These are phyloP conservation scores for Craterocephalus amniculus DNA, from an alignment of 2,797 vertebrate genomes.

Conservation along the genomic window DNA sequence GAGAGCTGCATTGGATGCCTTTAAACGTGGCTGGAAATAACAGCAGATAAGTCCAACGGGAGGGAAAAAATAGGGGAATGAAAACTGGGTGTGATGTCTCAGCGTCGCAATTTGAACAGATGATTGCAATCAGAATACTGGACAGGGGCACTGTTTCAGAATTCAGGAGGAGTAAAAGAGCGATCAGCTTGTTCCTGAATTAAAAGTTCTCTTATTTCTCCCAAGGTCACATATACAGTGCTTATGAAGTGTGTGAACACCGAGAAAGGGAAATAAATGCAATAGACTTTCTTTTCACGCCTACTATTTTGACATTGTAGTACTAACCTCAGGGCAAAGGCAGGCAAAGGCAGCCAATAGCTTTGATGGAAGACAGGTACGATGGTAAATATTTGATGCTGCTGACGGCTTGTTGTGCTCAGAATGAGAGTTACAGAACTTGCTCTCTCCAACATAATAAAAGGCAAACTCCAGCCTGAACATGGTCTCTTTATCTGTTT, in stretches of 20 bases:
- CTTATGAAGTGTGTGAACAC: constrained; percentile 34
- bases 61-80: neutral
- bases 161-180: constrained; percentile 38
- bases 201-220: constrained; percentile 38
- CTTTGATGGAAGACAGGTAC: constrained; percentile 86
- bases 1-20: neutral
- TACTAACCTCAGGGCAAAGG: constrained; percentile 69
- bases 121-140: constrained; percentile 54
- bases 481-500: constrained; percentile 28
- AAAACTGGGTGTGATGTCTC: constrained; percentile 37
- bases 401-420: constrained; percentile 71
- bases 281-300: constrained; percentile 60
- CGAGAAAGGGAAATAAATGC: constrained; percentile 51
- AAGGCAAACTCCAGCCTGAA: constrained; percentile 21
- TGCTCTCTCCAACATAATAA: constrained; percentile 47
- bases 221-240: constrained; percentile 56
- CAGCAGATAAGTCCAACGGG: constrained; percentile 38
- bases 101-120: constrained; percentile 24
- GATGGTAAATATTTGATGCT: constrained; percentile 87
- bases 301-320: constrained; percentile 66
- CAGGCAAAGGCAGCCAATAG: constrained; percentile 68
- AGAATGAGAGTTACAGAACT: constrained; percentile 49
- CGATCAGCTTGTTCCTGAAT: constrained; percentile 42
- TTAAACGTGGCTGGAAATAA: constrained; percentile 42
- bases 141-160: constrained; percentile 42